Evolutionary conservation across 1,140 invertebrate species (phyloP).

Genomic region (Paraescarpia echinospica): DNA sequence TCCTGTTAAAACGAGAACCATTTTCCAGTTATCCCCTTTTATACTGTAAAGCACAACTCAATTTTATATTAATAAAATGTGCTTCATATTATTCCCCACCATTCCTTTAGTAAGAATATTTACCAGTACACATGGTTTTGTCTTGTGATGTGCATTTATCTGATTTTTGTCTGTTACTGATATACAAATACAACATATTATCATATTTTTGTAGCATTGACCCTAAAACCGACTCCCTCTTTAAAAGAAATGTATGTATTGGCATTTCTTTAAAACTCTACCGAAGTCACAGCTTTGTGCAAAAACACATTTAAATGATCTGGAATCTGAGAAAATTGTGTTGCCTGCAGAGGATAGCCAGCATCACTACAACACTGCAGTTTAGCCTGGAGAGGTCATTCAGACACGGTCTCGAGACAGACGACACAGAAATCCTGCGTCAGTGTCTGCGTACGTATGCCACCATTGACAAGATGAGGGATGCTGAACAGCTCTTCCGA

Average conservation of each 20-base stretch:
- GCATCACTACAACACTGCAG: conserved; percentile 57
- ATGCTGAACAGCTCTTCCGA: conserved; percentile 73
- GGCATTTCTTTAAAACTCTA: not conserved
- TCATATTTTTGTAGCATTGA: not conserved
- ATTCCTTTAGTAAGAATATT: no score
- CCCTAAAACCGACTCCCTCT: not conserved
- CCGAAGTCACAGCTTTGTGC: not conserved
- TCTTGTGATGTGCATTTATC: not conserved
- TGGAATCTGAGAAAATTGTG: not conserved
- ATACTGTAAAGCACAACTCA: no score
- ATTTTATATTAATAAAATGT: not conserved
- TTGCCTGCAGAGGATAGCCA: conserved; percentile 50
- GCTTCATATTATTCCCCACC: no score
- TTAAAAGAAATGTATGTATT: not conserved
- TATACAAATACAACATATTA: not conserved
- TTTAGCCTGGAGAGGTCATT: conserved; percentile 66
- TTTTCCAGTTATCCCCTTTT: no score
- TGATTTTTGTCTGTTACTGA: not conserved
- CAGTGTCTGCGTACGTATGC: conserved; percentile 58
- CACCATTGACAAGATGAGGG: conserved; percentile 64
- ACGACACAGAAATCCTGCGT: conserved; percentile 47
- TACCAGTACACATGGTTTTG: not conserved
- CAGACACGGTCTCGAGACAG: conserved; percentile 50
- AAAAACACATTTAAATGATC: not conserved
- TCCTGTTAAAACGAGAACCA: not conserved